Conservation (phyloP, 2,113 vertebrate genomes). For the Pleuronectes platessa region DNA sequence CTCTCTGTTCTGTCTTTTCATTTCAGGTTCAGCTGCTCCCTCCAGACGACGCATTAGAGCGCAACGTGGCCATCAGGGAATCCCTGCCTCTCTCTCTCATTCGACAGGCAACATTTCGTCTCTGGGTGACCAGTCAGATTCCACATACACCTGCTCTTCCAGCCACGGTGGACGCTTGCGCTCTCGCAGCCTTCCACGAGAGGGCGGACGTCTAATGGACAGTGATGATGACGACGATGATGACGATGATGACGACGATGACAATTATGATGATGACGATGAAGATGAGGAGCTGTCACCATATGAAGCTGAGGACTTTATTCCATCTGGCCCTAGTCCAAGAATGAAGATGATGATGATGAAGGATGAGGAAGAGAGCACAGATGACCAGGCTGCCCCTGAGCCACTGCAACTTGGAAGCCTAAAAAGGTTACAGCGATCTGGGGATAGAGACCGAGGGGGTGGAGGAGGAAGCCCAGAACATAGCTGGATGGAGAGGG, state of each 20-base stretch:
- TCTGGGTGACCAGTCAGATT: conserved; percentile 89
- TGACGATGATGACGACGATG: conserved; percentile 82
- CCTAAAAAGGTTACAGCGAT: conserved; percentile 88
- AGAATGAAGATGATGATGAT: conserved; percentile 84
- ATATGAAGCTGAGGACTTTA: conserved; percentile 89
- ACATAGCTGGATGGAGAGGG: conserved; percentile 88
- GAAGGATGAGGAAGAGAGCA: conserved; percentile 89
- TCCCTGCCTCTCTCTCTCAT: conserved; percentile 93
- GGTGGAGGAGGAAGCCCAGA: conserved; percentile 85
- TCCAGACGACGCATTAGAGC: conserved; percentile 94
- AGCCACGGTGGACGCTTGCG: conserved; percentile 87
- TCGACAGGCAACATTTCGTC: conserved; percentile 96
- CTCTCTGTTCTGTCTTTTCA: conserved; percentile 12
- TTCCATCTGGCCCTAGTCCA: conserved; percentile 84
- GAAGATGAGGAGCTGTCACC: conserved; percentile 86
- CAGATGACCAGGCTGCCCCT: conserved; percentile 87
- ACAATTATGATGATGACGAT: conserved; percentile 83
- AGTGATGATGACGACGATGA: conserved; percentile 84
- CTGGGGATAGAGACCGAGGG: conserved; percentile 77
- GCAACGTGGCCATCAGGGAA: conserved; percentile 93
- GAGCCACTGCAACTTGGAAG: conserved; percentile 86
- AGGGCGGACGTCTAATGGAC: conserved; percentile 89
- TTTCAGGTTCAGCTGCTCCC: conserved; percentile 85
- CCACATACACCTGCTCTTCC: conserved; percentile 82
- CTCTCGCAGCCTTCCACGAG: conserved; percentile 94